Percentiles rank a stretch among this genome's conserved stretches.
Evolutionary conservation across 2,888 invertebrate genomes (phyloP).

Genomic region (Drosophila nigricruria): DNA sequence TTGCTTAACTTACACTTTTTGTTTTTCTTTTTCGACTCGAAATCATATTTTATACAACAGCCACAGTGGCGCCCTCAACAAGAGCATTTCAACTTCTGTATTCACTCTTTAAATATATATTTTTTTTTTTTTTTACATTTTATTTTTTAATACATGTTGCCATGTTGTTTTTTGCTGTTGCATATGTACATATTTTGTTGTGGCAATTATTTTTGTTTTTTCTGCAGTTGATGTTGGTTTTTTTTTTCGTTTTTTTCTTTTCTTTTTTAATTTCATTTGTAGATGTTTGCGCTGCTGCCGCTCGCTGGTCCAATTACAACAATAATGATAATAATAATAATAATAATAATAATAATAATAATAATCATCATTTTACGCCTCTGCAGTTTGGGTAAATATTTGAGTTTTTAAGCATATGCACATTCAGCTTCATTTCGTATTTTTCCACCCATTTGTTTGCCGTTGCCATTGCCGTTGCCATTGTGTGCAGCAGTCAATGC

Average conservation of each 20-base stretch:
- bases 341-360: conserved; percentile 72
- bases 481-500: conserved; percentile 36
- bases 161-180: conserved; percentile 13
- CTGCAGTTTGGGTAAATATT: conserved; percentile 70
- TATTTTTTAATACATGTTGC: conserved; percentile 26
- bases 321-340: conserved; percentile 74
- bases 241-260: not conserved
- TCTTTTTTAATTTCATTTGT: conserved; percentile 16
- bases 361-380: conserved; percentile 70
- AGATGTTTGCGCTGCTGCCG: conserved; percentile 12
- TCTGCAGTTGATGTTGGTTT: conserved; percentile 21
- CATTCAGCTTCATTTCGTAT: conserved; percentile 48
- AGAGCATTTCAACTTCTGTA: not conserved
- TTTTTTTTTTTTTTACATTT: conserved; percentile 21
- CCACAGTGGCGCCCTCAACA: no score
- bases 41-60: not conserved
- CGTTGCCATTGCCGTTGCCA: conserved; percentile 17
- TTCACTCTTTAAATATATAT: not conserved
- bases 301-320: conserved; percentile 63
- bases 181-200: conserved; percentile 21
- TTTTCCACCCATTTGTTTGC: conserved; percentile 10
- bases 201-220: conserved; percentile 54
- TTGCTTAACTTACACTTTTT: no score
- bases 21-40: not conserved
- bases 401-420: conserved; percentile 75